Percentiles rank a stretch among this genome's conserved stretches.
These are phyloP conservation scores for Papilio gigon DNA, from an alignment of 2,888 invertebrate species.

Conservation along the genomic window DNA sequence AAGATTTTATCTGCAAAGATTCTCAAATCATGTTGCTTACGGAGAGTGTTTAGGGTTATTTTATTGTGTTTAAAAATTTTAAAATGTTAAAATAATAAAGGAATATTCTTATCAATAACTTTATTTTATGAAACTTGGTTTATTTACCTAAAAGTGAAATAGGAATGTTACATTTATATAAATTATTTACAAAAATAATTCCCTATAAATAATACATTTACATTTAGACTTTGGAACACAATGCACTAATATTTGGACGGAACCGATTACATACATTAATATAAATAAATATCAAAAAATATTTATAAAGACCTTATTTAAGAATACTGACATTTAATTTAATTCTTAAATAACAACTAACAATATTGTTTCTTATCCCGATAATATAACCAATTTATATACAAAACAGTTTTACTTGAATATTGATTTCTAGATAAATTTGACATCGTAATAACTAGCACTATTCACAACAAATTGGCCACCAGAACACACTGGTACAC, in stretches of 20 bases:
- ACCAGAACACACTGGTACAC: not conserved
- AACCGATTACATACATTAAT: constrained; percentile 53
- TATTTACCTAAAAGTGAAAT: constrained; percentile 28
- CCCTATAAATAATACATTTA: constrained; percentile 27
- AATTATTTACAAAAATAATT: constrained; percentile 35
- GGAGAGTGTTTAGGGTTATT: too few relatives aligned
- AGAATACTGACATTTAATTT: constrained; percentile 50
- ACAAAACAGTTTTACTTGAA: not conserved
- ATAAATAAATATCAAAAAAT: constrained; percentile 43
- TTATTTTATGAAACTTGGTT: constrained; percentile 36
- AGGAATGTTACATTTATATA: constrained; percentile 26
- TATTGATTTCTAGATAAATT: not conserved
- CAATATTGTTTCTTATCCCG: constrained; percentile 8
- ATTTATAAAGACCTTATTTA: constrained; percentile 28
- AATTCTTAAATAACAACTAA: constrained; percentile 28
- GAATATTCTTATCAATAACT: constrained; percentile 9
- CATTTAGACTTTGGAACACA: constrained; percentile 71
- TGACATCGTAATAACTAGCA: not conserved
- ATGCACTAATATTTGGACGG: constrained; percentile 74
- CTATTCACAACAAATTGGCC: not conserved
- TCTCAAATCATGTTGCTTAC: too few relatives aligned
- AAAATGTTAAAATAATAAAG: not conserved
- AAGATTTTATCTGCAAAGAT: too few relatives aligned
- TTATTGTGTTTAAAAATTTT: too few relatives aligned
- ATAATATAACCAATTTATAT: not conserved